A percentile compares a stretch with the other conserved stretches of the same genome.
Evolutionary conservation across 2,888 invertebrate species (phyloP).

Genomic region (Drosophila cognata): DNA sequence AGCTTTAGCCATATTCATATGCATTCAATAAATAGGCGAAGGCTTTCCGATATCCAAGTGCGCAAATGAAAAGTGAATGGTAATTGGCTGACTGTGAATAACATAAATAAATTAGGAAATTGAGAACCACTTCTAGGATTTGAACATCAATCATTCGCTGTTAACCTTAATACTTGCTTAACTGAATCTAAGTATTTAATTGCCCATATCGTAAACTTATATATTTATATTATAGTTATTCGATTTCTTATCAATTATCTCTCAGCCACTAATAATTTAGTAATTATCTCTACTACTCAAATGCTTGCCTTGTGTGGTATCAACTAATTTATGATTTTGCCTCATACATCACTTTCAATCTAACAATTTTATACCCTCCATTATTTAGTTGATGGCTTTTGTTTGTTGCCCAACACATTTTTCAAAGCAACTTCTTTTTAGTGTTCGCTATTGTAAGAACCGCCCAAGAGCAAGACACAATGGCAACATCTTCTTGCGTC

Average conservation of each 20-base stretch:
- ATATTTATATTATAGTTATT: neutral
- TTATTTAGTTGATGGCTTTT: conserved; percentile 38
- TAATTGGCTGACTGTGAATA: conserved; percentile 6
- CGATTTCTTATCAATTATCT: neutral
- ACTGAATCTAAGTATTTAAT: neutral
- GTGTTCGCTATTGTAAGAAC: conserved; percentile 34
- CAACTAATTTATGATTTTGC: conserved; percentile 2
- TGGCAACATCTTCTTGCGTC: conserved; percentile 50
- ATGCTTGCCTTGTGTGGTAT: neutral
- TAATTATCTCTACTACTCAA: neutral
- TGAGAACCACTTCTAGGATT: neutral
- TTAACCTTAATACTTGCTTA: neutral
- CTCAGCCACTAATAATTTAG: neutral
- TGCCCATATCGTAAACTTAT: neutral
- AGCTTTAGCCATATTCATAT: conserved; percentile 32
- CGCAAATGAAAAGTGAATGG: conserved; percentile 41
- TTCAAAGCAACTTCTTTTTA: neutral
- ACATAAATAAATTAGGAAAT: neutral
- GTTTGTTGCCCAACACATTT: conserved; percentile 35
- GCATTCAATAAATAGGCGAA: conserved; percentile 7
- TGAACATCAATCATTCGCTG: neutral
- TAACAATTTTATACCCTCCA: neutral
- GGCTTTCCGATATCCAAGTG: conserved; percentile 41
- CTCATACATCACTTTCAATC: conserved; percentile 28
- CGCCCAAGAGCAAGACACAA: conserved; percentile 28